Percentiles rank a stretch among this genome's conserved stretches.
These are phyloP conservation scores for Parnassius mnemosyne DNA, from an alignment of 2,888 invertebrate species.

Conservation along the genomic window DNA sequence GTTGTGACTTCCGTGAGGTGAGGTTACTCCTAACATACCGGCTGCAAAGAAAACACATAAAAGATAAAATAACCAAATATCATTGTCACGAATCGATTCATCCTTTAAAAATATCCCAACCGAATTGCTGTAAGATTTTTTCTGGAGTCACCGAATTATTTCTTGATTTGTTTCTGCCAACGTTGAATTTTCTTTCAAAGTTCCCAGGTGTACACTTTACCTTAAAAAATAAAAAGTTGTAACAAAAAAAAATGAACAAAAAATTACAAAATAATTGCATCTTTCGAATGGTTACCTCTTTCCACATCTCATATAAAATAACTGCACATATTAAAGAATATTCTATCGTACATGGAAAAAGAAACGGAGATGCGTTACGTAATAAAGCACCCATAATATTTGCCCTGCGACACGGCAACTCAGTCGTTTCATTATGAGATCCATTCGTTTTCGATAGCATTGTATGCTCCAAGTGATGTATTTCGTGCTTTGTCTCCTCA, in stretches of 20 bases:
- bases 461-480: conserved; percentile 83
- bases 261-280: not conserved
- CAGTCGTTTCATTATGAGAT: conserved; percentile 41
- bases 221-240: conserved; percentile 38
- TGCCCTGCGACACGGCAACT: conserved; percentile 76
- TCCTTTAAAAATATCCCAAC: conserved; percentile 35
- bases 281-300: conserved; percentile 81
- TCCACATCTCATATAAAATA: conserved; percentile 94
- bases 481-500: conserved; percentile 93
- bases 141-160: conserved; percentile 75
- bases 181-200: conserved; percentile 66
- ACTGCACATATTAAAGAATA: conserved; percentile 95
- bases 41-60: conserved; percentile 58
- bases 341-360: conserved; percentile 94
- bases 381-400: conserved; percentile 86
- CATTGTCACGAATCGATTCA: no score
- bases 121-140: conserved; percentile 75
- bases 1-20: conserved; percentile 63
- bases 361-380: conserved; percentile 87
- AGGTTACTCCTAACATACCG: conserved; percentile 76
- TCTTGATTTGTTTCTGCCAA: conserved; percentile 64
- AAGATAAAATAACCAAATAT: no score
- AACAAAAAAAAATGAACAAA: no score
- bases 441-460: conserved; percentile 40
- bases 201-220: conserved; percentile 74